phyloP scores from a whole-genome alignment of 2,888 invertebrate species.

The Conus canariensis region DNA sequence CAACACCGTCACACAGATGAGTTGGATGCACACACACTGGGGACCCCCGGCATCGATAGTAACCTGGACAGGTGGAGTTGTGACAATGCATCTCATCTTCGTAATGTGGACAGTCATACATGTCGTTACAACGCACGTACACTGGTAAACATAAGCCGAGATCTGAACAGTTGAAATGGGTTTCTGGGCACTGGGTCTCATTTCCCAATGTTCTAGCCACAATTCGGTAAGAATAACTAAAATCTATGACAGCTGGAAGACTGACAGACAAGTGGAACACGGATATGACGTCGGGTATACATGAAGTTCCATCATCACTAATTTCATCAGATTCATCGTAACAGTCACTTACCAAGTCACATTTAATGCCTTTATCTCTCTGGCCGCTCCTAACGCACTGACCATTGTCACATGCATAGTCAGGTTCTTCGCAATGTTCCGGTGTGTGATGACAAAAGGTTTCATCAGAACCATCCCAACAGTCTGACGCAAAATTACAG shows the following conservation, averaged over 20 bases:
- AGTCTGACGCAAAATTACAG: constrained; percentile 5
- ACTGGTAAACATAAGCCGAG: neutral
- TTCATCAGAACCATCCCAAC: constrained; percentile 20
- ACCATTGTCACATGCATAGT: neutral
- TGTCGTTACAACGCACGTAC: constrained; percentile 8
- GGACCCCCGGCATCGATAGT: neutral
- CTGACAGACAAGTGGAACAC: too few relatives aligned
- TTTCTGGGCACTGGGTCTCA: neutral
- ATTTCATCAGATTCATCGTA: neutral
- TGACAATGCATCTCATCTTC: constrained; percentile 20
- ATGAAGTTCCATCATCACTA: too few relatives aligned
- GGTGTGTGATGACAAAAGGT: neutral
- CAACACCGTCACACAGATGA: constrained; percentile 8
- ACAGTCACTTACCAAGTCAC: neutral
- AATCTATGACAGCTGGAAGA: neutral
- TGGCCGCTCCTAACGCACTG: neutral
- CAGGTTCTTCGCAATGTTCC: neutral
- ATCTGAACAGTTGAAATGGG: constrained; percentile 10
- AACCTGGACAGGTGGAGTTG: constrained; percentile 1
- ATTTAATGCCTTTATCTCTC: neutral
- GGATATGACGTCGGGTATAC: too few relatives aligned
- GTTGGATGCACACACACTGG: neutral
- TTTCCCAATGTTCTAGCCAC: neutral
- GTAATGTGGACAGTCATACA: constrained; percentile 12
- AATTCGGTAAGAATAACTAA: neutral